phyloP scores from a whole-genome alignment of 2,797 vertebrate species.

The Podarcis lilfordi region DNA sequence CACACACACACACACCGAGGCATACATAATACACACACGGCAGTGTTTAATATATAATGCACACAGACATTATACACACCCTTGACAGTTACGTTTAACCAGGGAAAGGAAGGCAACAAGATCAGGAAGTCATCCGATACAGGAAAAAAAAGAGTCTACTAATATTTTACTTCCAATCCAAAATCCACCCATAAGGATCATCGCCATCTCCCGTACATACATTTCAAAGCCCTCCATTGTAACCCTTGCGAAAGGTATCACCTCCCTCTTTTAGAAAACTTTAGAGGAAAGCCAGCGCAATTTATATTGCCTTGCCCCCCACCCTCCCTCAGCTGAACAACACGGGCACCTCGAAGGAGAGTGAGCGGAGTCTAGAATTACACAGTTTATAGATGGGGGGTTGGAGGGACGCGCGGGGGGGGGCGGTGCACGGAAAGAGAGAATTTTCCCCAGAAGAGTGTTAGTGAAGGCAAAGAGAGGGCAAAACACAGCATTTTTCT shows the following conservation, averaged over 20 bases:
- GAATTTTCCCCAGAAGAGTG: neutral
- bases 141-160: neutral
- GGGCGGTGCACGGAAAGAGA: too few species aligned
- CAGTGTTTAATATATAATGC: neutral
- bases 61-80: neutral
- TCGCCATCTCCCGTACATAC: neutral
- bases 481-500: conserved; percentile 20
- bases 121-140: neutral
- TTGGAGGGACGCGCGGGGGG: neutral
- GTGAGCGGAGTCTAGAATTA: neutral
- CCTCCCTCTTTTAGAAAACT: neutral
- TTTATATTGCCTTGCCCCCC: neutral
- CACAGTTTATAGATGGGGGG: neutral
- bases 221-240: neutral
- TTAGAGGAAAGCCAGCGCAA: neutral
- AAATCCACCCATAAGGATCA: neutral
- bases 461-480: conserved; percentile 13
- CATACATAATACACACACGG: neutral
- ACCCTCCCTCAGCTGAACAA: neutral
- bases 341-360: neutral
- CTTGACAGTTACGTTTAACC: neutral
- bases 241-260: neutral
- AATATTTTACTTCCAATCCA: neutral
- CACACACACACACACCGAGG: neutral
- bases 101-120: neutral